Conservation (phyloP, 2,113 vertebrate genomes). For the Epinephelus moara region DNA sequence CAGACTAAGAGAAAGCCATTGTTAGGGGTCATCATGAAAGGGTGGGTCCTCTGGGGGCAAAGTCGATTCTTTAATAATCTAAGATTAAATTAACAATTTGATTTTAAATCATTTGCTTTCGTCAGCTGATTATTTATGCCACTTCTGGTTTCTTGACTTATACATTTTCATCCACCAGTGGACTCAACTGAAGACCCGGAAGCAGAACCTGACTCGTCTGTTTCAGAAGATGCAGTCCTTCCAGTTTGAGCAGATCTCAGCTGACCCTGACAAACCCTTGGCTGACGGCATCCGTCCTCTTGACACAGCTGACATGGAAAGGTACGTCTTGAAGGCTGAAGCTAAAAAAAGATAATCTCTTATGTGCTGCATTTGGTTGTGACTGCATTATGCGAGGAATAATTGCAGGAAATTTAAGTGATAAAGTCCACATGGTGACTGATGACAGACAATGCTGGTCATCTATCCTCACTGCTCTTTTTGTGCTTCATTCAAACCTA, state of each 20-base stretch:
- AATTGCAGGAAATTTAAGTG: neutral
- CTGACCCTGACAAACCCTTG: conserved; percentile 97
- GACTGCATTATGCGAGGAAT: neutral
- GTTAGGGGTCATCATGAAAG: neutral
- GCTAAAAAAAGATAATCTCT: neutral
- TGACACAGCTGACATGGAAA: conserved; percentile 97
- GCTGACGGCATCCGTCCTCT: conserved; percentile 96
- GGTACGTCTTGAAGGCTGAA: conserved; percentile 77
- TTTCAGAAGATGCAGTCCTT: conserved; percentile 99
- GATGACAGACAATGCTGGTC: neutral
- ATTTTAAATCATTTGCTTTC: neutral
- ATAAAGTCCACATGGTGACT: neutral
- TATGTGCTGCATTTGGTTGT: neutral
- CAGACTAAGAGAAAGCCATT: neutral
- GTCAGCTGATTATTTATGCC: neutral
- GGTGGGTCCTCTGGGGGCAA: neutral
- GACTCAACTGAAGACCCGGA: conserved; percentile 96
- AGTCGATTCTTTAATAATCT: neutral
- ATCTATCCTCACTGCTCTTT: no score
- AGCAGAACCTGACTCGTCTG: conserved; percentile 95
- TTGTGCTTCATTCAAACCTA: neutral
- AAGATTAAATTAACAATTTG: neutral
- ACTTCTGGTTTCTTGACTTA: conserved; percentile 16
- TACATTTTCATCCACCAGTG: conserved; percentile 83
- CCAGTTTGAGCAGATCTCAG: conserved; percentile 98